phyloP scores from a whole-genome alignment of 1,140 invertebrate species.

The Lineus longissimus region DNA sequence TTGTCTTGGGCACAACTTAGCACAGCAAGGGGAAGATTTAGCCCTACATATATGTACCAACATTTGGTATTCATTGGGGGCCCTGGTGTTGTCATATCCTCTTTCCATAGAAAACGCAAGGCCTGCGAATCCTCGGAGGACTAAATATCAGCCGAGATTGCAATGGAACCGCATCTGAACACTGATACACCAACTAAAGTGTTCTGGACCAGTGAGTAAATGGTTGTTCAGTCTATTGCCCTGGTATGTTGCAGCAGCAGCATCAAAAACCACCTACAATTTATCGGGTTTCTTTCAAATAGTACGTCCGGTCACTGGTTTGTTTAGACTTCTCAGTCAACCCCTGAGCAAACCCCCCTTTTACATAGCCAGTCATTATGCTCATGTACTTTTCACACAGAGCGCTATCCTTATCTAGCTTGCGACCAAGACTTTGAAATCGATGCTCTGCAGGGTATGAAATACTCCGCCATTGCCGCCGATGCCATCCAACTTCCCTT shows the following conservation, averaged over 20 bases:
- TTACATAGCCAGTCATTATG: not conserved
- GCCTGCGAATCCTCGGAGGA: not conserved
- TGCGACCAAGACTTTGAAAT: not conserved
- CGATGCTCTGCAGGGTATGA: too few relatives aligned
- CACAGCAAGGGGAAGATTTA: slow-evolving; percentile 1
- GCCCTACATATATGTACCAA: not conserved
- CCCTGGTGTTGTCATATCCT: not conserved
- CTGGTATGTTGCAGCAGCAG: slow-evolving; percentile 13
- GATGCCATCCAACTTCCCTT: not conserved
- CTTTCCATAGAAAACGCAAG: not conserved
- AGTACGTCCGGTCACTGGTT: slow-evolving; percentile 17
- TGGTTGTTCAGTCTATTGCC: slow-evolving; percentile 19
- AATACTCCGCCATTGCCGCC: too few relatives aligned
- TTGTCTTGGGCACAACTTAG: slow-evolving; percentile 1
- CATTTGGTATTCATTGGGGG: slow-evolving; percentile 3
- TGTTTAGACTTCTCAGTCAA: not conserved
- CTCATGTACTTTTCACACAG: not conserved
- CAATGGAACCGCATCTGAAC: too few relatives aligned
- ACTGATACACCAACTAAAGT: slow-evolving; percentile 12
- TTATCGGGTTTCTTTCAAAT: slow-evolving; percentile 20
- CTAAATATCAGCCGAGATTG: not conserved
- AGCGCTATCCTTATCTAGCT: not conserved
- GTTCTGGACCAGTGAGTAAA: slow-evolving; percentile 24
- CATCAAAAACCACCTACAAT: slow-evolving; percentile 26
- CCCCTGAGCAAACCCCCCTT: not conserved